Evolutionary conservation across 2,797 vertebrate species (phyloP), one percentile per base, ranked within the genome.

Genomic region (Lophius americanus): DNA sequence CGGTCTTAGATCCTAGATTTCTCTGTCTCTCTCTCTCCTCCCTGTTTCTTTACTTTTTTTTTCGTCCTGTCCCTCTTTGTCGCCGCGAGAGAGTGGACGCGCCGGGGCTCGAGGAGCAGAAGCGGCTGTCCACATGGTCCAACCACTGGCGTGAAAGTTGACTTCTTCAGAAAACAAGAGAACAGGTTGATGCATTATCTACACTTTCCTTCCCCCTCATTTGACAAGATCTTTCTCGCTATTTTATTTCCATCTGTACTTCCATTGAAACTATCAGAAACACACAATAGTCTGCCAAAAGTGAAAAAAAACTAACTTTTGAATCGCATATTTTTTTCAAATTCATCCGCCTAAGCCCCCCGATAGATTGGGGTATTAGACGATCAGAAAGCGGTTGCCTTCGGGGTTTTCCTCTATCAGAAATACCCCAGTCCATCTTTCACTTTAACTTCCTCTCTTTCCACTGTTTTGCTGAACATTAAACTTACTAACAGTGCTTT

Each of bases 71-170:
- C 73, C 73, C 78, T 60, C 65, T 90, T 90, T 88, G 88, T 89
- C 85, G 88, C 88, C 80, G 82, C 12, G 84, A 84, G 82, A 79
- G 83, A 78, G 88, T 86, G 92, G 93, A 90, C 86, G 91, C 92
- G 84, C 90, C 89, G 91, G 92, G 91, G 86, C 83, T 85, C 77
- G 90, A 89, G 89, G 92, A 91, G 85, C 93, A 92, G 92, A 91
- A 90, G 89, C 88, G 87, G 85, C 77, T 88, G 87, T 91, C 94
- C 94, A 94, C 94, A 95, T 95, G 94, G 92, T 95, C 93, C 92
- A 92, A 91, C 89, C 91, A 87, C 93, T 88, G 91, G 90, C 92
- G 89, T 95, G 93, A 94, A 94, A 94, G 88, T 93, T 94, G 92
- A 94, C 89, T 93, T 94, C 94, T 94, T 89, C 93, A 86, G 86